phyloP scores from a whole-genome alignment of 2,888 invertebrate species.

The Octonoba sinensis region DNA sequence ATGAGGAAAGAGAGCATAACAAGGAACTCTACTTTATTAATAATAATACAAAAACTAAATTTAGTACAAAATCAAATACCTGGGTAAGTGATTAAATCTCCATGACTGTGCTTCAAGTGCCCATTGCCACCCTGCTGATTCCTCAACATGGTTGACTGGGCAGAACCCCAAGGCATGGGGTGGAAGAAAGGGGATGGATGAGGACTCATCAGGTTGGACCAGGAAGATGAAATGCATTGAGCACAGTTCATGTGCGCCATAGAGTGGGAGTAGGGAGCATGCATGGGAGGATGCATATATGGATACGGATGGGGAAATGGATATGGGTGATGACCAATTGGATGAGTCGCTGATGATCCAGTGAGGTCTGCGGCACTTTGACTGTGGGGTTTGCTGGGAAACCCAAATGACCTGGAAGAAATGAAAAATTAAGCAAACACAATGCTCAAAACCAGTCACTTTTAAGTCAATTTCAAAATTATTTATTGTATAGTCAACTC shows the following conservation, averaged over 20 bases:
- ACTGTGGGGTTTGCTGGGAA: conserved; percentile 47
- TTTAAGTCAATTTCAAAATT: neutral
- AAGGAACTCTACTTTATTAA: too few relatives aligned
- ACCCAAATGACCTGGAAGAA: conserved; percentile 42
- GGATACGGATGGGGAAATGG: conserved; percentile 45
- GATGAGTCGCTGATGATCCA: neutral
- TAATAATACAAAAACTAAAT: too few relatives aligned
- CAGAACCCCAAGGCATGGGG: conserved; percentile 56
- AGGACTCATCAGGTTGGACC: conserved; percentile 58
- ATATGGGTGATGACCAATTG: conserved; percentile 33
- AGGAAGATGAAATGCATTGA: conserved; percentile 71
- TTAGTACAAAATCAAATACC: conserved; percentile 22
- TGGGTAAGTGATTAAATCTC: conserved; percentile 41
- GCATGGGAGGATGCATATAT: conserved; percentile 76
- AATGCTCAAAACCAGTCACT: neutral
- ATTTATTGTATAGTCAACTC: neutral
- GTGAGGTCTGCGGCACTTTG: conserved; percentile 47
- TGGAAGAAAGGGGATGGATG: conserved; percentile 53
- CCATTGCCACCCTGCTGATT: conserved; percentile 6
- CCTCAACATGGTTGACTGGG: conserved; percentile 25
- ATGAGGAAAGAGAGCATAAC: too few relatives aligned
- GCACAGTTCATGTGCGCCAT: conserved; percentile 79
- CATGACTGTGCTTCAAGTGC: conserved; percentile 50
- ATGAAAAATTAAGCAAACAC: too few relatives aligned
- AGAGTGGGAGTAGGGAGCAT: conserved; percentile 70